Conservation (phyloP, 2,888 invertebrate genomes). For the Teinopalpus imperialis region DNA sequence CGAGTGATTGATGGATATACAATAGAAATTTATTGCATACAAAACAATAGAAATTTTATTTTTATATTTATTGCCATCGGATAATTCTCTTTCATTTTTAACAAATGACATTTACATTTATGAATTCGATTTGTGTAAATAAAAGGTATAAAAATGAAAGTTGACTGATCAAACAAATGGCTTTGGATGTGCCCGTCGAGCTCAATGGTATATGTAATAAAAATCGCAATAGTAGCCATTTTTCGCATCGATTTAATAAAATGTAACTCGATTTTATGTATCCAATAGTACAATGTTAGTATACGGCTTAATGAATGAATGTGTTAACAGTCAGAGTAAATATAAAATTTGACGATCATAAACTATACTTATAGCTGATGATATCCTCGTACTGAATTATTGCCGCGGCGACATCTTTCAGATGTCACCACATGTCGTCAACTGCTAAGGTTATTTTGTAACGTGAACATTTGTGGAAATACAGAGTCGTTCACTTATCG, state of each 20-base stretch:
- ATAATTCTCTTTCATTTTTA: background rate
- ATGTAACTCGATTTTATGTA: conserved; percentile 8
- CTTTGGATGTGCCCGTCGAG: conserved; percentile 1
- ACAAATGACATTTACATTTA: background rate
- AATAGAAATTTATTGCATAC: conserved; percentile 4
- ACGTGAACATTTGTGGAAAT: too few relatives aligned
- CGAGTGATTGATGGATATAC: conserved; percentile 5
- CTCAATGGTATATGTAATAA: conserved; percentile 4
- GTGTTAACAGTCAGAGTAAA: background rate
- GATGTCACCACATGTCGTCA: too few relatives aligned
- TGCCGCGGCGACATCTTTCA: too few relatives aligned
- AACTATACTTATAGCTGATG: too few relatives aligned
- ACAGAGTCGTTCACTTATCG: too few relatives aligned
- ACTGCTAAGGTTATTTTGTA: too few relatives aligned
- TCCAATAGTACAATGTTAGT: background rate
- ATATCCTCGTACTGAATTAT: too few relatives aligned
- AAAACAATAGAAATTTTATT: conserved; percentile 4
- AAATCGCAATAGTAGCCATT: conserved; percentile 5
- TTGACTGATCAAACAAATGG: background rate
- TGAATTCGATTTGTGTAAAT: conserved; percentile 4
- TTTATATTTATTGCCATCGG: background rate
- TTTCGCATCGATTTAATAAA: conserved; percentile 13
- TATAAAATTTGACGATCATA: too few relatives aligned
- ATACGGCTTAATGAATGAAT: conserved; percentile 7
- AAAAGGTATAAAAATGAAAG: background rate